Percentiles rank a stretch among this genome's conserved stretches.
phyloP scores from a whole-genome alignment of 2,888 invertebrate species.

The Brassicogethes aeneus region DNA sequence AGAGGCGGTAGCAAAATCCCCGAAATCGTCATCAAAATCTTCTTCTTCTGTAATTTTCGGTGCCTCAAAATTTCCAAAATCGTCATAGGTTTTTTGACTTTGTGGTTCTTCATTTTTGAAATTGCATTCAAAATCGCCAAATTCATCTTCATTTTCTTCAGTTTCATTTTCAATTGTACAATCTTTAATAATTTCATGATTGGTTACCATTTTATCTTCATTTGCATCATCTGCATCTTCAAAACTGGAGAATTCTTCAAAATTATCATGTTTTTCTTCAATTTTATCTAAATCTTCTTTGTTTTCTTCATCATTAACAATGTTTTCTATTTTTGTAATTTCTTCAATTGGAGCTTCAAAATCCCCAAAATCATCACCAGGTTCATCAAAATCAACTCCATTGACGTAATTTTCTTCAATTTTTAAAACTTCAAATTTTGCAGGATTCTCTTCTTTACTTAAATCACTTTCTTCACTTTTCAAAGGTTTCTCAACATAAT shows the following conservation, averaged over 20 bases:
- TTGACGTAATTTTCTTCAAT: too few relatives aligned
- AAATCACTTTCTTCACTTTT: too few relatives aligned
- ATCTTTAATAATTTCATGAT: background rate
- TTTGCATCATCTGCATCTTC: slow-evolving; percentile 6
- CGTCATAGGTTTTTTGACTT: slow-evolving; percentile 10
- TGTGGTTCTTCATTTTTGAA: background rate
- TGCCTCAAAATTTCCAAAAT: slow-evolving; percentile 18
- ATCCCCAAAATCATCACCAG: slow-evolving; percentile 18
- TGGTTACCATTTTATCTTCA: too few relatives aligned
- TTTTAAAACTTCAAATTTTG: too few relatives aligned
- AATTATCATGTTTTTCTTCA: background rate
- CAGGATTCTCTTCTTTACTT: too few relatives aligned
- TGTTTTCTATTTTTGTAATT: background rate
- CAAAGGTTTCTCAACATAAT: too few relatives aligned
- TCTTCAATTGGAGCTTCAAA: slow-evolving; percentile 17
- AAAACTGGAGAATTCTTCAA: slow-evolving; percentile 10
- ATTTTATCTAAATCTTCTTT: background rate
- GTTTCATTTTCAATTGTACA: background rate
- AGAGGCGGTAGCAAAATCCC: slow-evolving; percentile 30
- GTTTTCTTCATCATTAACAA: background rate
- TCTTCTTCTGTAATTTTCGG: slow-evolving; percentile 8
- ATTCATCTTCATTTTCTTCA: slow-evolving; percentile 25
- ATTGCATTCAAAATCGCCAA: slow-evolving; percentile 26
- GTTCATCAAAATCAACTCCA: background rate
- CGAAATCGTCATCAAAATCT: slow-evolving; percentile 30